Evolutionary conservation across 2,797 vertebrate genomes (phyloP).

Genomic region (Arnoldichthys spilopterus): DNA sequence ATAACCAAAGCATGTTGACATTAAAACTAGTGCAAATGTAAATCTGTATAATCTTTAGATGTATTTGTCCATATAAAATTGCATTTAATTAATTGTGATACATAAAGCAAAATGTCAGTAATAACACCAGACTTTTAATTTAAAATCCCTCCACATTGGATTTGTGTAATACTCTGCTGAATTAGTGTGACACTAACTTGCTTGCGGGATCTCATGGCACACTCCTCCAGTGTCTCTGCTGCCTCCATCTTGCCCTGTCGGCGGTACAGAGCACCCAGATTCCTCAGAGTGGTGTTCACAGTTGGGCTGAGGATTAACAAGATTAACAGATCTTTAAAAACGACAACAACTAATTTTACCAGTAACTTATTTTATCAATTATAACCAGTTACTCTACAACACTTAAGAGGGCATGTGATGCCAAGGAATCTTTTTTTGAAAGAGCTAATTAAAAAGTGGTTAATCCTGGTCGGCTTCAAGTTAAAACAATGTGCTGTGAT

Average conservation of each 20-base stretch:
- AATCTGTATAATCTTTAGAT: too few species aligned
- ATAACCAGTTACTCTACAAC: background rate
- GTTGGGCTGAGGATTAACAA: slow-evolving; percentile 82
- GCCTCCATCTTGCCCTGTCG: slow-evolving; percentile 93
- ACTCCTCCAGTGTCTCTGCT: slow-evolving; percentile 91
- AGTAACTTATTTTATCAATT: too few species aligned
- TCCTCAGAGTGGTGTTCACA: slow-evolving; percentile 95
- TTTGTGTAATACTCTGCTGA: background rate
- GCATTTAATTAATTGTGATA: background rate
- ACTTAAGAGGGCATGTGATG: background rate
- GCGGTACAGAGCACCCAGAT: slow-evolving; percentile 93
- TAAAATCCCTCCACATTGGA: background rate
- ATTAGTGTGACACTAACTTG: slow-evolving; percentile 75
- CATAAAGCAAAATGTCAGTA: background rate
- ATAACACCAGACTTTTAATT: background rate
- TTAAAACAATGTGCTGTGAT: background rate
- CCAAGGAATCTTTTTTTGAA: background rate
- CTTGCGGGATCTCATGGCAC: slow-evolving; percentile 86
- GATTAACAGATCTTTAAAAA: background rate
- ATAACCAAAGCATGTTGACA: background rate
- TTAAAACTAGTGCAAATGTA: background rate
- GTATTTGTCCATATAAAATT: background rate
- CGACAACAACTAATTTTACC: background rate
- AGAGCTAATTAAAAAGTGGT: background rate
- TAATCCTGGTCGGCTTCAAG: background rate